Base-by-base conservation (phyloP, 2,113 vertebrate genomes). In the Fregetta grallaria region DNA sequence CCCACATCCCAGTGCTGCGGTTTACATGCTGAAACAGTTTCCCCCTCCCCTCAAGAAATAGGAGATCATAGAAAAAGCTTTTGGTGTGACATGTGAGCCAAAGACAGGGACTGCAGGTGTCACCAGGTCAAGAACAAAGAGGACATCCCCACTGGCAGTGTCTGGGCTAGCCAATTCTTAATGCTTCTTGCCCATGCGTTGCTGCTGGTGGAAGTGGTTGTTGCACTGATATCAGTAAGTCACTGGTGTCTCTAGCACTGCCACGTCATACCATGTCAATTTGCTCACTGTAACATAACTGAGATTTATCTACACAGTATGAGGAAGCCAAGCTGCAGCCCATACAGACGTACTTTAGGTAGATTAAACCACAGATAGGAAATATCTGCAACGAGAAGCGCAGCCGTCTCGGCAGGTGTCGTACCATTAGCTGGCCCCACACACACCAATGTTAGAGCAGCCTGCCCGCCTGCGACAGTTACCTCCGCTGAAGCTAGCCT, bases 201-300 rank as follows among this genome's bases (percentile, higher is more conserved):
- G 5, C 27, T 58, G n/a, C 42, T 27, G 73, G 30, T 38, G 20
- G 40, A 70, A 76, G 59, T 14, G 49, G 29, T 29, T 52, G 53
- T 7, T 42, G 25, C 19, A 10, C 44, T 20, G 22, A 8, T 58
- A 27, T 66, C 81, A 23, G 29, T 3, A 23, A 32, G 47, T 6
- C 58, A 4, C 8, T 2, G 32, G 23, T 68, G 77, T 42, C 78
- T 26, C 52, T 32, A 15, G 34, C 66, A 34, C 4, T 0, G 3
- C 32, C 10, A 3, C 30, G 56, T 62, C 65, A 2, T 19, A 11
- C 11, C 0, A 0, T 1, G 3, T 40, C 68, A 7, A 0, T 29
- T 62, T 36, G 27, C 34, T 44, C 14, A 0, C 68, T 23, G 72
- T 22, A 27, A 11, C 1, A 0, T 32, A 27, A 70, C 86, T n/a